Evolutionary conservation across 1,140 invertebrate species (phyloP).

Genomic region (Aradophagus sp.): DNA sequence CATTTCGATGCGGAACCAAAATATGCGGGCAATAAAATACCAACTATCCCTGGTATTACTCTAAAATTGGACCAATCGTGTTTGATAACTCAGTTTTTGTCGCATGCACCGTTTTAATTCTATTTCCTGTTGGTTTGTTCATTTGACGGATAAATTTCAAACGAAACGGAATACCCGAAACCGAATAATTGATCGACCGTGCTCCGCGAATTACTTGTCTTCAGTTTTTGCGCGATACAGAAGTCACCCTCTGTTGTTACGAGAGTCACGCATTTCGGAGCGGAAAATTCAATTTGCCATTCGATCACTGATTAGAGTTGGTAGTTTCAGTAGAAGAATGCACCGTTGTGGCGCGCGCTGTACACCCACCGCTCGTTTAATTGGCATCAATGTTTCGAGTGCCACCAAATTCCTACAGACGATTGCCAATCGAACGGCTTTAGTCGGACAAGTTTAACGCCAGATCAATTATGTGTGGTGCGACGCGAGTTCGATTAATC

Average conservation of each 20-base stretch:
- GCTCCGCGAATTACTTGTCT: constrained; percentile 48
- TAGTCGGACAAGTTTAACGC: constrained; percentile 41
- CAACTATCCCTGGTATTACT: too few species aligned
- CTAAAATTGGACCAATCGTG: too few species aligned
- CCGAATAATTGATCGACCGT: too few species aligned
- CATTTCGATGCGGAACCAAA: too few species aligned
- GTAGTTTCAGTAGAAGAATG: constrained; percentile 51
- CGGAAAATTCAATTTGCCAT: constrained; percentile 59
- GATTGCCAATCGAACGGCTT: constrained; percentile 44
- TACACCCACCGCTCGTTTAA: constrained; percentile 37
- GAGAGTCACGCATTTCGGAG: constrained; percentile 52
- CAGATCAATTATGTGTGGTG: constrained; percentile 33
- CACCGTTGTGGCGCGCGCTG: constrained; percentile 41
- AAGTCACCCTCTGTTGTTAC: constrained; percentile 50
- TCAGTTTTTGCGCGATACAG: constrained; percentile 45
- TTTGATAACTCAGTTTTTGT: too few species aligned
- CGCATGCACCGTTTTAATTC: too few species aligned
- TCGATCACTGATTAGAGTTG: constrained; percentile 59
- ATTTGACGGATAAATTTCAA: too few species aligned
- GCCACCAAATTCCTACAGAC: constrained; percentile 42
- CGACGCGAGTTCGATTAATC: constrained; percentile 52
- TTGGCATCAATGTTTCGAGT: constrained; percentile 53
- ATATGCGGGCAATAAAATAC: too few species aligned
- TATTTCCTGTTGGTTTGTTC: too few species aligned
- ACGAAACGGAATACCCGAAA: too few species aligned